Evolutionary conservation across 2,888 invertebrate species (phyloP).

Genomic region (Hirtodrosophila alboralis): DNA sequence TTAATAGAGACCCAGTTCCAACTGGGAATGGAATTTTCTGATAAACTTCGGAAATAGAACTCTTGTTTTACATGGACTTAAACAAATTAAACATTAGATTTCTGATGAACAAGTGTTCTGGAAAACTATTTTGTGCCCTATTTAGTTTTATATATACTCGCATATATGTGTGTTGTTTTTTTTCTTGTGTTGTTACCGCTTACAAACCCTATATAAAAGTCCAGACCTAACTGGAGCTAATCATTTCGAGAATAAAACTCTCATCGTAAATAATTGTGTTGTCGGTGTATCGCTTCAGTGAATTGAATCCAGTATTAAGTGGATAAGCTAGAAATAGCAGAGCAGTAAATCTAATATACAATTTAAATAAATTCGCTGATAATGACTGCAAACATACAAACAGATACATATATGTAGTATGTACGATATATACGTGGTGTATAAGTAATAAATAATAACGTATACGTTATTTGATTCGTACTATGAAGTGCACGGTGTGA

Average conservation of each 20-base stretch:
- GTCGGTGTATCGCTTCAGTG: slow-evolving; percentile 10
- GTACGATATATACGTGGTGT: slow-evolving; percentile 1
- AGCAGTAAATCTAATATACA: not conserved
- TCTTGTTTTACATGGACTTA: too few species aligned
- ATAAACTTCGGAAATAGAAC: slow-evolving; percentile 3
- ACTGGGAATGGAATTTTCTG: slow-evolving; percentile 30
- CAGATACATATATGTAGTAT: not conserved
- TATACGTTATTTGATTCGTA: slow-evolving; percentile 20
- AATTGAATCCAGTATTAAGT: not conserved
- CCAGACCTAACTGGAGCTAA: slow-evolving; percentile 13
- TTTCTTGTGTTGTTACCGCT: too few species aligned
- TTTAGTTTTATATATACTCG: not conserved
- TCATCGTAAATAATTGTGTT: slow-evolving; percentile 47
- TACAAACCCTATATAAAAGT: slow-evolving; percentile 36
- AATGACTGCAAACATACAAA: not conserved
- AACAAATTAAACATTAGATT: slow-evolving; percentile 6
- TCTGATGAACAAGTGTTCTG: slow-evolving; percentile 65
- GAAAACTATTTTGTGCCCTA: slow-evolving; percentile 12
- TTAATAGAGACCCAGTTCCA: not conserved
- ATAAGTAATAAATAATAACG: not conserved
- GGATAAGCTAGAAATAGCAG: too few species aligned
- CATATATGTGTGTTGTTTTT: not conserved
- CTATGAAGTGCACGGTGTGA: slow-evolving; percentile 15
- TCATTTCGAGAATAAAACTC: slow-evolving; percentile 48
- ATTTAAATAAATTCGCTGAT: not conserved